Conservation (phyloP, 1,140 invertebrate species). For the Araneus ventricosus region DNA sequence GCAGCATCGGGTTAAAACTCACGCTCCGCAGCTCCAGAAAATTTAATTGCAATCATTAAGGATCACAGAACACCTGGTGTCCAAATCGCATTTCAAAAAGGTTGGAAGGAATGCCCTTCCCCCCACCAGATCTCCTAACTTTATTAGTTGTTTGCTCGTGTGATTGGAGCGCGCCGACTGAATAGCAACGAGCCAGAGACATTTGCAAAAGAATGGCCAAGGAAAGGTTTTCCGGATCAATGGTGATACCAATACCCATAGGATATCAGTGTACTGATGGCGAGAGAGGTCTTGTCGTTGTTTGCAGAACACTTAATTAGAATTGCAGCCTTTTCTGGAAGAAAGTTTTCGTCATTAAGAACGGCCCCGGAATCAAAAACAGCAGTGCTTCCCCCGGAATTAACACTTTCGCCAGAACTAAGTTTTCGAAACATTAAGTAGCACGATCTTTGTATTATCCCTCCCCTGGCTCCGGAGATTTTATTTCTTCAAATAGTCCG, state of each 20-base stretch:
- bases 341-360: conserved; percentile 41
- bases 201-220: neutral
- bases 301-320: conserved; percentile 57
- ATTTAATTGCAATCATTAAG: conserved; percentile 70
- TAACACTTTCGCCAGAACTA: conserved; percentile 37
- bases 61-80: conserved; percentile 61
- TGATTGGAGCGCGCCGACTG: conserved; percentile 28
- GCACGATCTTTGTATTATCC: neutral
- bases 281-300: neutral
- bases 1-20: conserved; percentile 26
- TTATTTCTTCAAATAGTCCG: conserved; percentile 24
- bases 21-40: conserved; percentile 47
- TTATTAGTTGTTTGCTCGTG: conserved; percentile 62
- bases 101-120: neutral
- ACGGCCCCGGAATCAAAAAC: conserved; percentile 34
- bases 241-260: neutral
- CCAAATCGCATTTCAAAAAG: conserved; percentile 65
- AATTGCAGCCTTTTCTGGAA: neutral
- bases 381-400: neutral
- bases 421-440: conserved; percentile 47
- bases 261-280: neutral
- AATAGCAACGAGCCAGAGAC: conserved; percentile 51
- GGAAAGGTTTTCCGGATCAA: conserved; percentile 36
- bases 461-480: neutral
- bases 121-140: conserved; percentile 38